Evolutionary conservation across 2,113 vertebrate genomes (phyloP).

Genomic region (Hippopotamus amphibius): DNA sequence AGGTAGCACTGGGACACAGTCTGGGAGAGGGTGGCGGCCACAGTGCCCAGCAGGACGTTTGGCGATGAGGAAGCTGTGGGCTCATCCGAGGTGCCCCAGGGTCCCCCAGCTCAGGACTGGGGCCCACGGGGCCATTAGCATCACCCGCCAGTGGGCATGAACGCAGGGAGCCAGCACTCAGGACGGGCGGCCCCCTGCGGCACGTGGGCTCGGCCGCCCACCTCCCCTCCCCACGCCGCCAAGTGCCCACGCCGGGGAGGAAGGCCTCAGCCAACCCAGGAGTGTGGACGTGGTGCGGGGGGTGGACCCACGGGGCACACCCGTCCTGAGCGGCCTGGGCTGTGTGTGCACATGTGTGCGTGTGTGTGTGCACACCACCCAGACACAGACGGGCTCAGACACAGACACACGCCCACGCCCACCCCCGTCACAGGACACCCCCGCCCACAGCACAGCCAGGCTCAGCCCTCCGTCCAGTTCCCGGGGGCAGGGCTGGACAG

Average conservation of each 20-base stretch:
- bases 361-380: background rate
- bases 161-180: background rate
- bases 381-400: background rate
- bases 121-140: fast-evolving
- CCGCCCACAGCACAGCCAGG: no score
- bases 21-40: background rate
- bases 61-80: fast-evolving
- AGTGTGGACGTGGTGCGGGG: fast-evolving
- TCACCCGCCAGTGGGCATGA: background rate
- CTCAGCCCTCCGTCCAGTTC: background rate
- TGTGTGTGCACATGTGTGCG: background rate
- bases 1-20: background rate
- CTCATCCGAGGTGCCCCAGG: no score
- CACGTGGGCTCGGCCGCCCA: no score
- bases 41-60: fast-evolving
- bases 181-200: no score
- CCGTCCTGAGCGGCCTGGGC: no score
- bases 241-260: no score
- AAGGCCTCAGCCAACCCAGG: no score
- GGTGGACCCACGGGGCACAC: no score
- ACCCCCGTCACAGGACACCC: background rate
- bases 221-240: no score
- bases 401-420: background rate
- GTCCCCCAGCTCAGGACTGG: background rate
- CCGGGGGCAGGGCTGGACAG: no score